Base-by-base conservation (phyloP, 2,113 vertebrate species). In the Pollachius pollachius region DNA sequence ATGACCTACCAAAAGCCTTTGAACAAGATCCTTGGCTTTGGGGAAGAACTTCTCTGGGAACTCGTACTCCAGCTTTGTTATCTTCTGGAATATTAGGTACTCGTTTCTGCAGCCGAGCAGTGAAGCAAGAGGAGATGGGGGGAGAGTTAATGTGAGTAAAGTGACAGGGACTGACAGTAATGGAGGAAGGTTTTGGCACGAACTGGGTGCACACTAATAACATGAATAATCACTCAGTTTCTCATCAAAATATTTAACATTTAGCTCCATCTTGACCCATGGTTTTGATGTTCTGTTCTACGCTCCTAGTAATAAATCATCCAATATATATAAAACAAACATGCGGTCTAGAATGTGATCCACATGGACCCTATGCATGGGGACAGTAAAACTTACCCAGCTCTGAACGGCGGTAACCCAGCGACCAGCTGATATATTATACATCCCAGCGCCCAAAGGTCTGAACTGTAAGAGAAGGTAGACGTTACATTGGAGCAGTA, bases 71-170 rank as follows among this genome's bases (percentile, higher is more conserved):
- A 99, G 89, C 74, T 98, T 99, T 92, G 98, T 99, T 90, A 99
- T 99, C 92, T 99, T 99, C 93, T 99, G 97, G 90, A 99, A 99
- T 95, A 99, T 99, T 86, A 99, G 94, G 91, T 99, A 99, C 37
- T 99, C 97, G 65, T 99, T 99, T 90, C 97, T 99, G 73, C 81
- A 85, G 78, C 78, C 41, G 76, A 74, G 34, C 5, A 57, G 15
- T 25, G 65, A 70, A 7, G 57, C 15, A 64, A 25, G 19, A 71
- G 2, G 56, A 25, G 52, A 37, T 57, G 1, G 61, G 63, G 0
- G 64, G 18, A 48, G 15, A 57, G 54, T 13, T 2, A 48, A 48
- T 57, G 54, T 57, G 17, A 57, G 54, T 3, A 57, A 17, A 16
- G 54, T 17, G 54, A 57, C 15, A 57, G 54, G 8, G 6, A 48